These are phyloP conservation scores for Macrocentrus cingulum DNA, from an alignment of 1,140 invertebrate genomes.

Conservation along the genomic window DNA sequence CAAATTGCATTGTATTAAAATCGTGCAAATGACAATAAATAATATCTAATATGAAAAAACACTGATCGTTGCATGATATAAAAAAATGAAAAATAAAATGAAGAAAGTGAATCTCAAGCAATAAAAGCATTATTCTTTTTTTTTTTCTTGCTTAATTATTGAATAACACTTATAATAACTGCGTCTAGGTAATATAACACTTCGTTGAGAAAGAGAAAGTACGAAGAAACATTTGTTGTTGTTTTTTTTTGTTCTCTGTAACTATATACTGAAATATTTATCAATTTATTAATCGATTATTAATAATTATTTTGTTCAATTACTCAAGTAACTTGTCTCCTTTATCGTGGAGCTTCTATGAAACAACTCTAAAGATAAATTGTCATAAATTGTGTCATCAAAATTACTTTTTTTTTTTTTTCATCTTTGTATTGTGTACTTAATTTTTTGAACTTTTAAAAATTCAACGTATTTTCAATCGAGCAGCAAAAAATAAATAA, in stretches of 20 bases:
- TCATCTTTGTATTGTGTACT: too few relatives aligned
- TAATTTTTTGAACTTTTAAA: too few relatives aligned
- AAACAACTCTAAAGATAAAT: conserved; percentile 33
- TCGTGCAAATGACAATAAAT: conserved; percentile 29
- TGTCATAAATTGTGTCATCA: conserved; percentile 22
- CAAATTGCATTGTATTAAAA: conserved; percentile 21
- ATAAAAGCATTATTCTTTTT: conserved; percentile 34
- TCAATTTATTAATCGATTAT: conserved; percentile 39
- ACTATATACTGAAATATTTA: conserved; percentile 39
- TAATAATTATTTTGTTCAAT: conserved; percentile 38
- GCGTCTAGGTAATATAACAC: conserved; percentile 37
- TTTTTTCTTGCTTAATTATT: conserved; percentile 35
- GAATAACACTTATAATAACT: conserved; percentile 40
- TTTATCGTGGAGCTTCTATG: conserved; percentile 31
- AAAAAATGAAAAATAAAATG: not conserved
- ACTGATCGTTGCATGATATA: not conserved
- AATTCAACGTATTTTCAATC: too few relatives aligned
- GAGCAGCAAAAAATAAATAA: too few relatives aligned
- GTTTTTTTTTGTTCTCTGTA: conserved; percentile 26
- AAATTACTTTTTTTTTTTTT: too few relatives aligned
- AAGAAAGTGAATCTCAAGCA: conserved; percentile 33
- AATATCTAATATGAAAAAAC: conserved; percentile 17
- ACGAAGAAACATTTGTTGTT: conserved; percentile 40
- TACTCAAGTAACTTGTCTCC: conserved; percentile 36
- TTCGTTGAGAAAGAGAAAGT: conserved; percentile 24